A percentile compares a stretch with the other conserved stretches of the same genome.
Conservation (phyloP, 2,888 invertebrate species). For the Drosophila quasianomalipes region DNA sequence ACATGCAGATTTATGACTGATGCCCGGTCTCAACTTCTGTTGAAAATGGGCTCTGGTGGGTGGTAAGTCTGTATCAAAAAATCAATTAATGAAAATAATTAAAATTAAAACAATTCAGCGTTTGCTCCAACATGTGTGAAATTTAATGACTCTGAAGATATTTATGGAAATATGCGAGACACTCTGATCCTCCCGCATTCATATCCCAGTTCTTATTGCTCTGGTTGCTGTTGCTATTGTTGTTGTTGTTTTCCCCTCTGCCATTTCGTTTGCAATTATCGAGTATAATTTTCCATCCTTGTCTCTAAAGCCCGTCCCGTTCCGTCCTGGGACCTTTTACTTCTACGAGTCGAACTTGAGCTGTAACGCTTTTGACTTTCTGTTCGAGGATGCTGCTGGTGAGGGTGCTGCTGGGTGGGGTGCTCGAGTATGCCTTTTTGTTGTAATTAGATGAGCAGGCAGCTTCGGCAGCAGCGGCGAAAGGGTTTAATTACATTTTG, state of each 20-base stretch:
- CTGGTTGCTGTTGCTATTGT: conserved; percentile 11
- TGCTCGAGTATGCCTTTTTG: conserved; percentile 59
- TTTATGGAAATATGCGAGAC: conserved; percentile 73
- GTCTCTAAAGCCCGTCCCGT: background rate
- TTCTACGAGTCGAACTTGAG: conserved; percentile 31
- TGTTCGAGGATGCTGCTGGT: background rate
- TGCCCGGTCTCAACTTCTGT: conserved; percentile 8
- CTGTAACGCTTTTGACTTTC: conserved; percentile 18
- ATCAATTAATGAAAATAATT: conserved; percentile 83
- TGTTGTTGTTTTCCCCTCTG: conserved; percentile 21
- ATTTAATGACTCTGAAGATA: conserved; percentile 83
- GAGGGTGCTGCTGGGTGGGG: conserved; percentile 15
- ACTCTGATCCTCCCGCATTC: conserved; percentile 23
- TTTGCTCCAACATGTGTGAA: conserved; percentile 79
- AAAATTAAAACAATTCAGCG: conserved; percentile 79
- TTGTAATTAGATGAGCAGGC: conserved; percentile 78
- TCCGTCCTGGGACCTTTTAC: conserved; percentile 17
- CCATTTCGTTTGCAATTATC: conserved; percentile 77
- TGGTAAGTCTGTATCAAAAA: conserved; percentile 73
- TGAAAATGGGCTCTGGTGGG: background rate
- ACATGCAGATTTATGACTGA: conserved; percentile 66
- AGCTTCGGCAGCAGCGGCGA: conserved; percentile 50
- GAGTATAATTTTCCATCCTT: conserved; percentile 64
- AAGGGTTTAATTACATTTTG: conserved; percentile 81
- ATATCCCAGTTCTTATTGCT: conserved; percentile 23